Evolutionary conservation across 1,140 invertebrate species (phyloP).

Genomic region (Lycorma delicatula): DNA sequence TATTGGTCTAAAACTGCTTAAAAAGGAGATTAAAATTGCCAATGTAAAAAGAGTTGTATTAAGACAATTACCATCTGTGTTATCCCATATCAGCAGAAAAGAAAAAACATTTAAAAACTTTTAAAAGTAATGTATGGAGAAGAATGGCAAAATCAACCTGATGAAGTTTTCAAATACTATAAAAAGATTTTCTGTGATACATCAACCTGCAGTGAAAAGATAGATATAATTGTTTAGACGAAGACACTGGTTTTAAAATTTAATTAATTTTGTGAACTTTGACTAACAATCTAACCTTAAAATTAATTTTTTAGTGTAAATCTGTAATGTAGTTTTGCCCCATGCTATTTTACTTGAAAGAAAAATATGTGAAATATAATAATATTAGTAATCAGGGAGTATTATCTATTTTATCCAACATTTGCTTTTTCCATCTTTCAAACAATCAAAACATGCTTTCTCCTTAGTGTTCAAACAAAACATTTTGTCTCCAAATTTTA

Average conservation of each 20-base stretch:
- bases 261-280: not conserved
- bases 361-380: no score
- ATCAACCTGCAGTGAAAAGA: not conserved
- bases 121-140: not conserved
- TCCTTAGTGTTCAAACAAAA: not conserved
- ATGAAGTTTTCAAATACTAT: not conserved
- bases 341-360: no score
- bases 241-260: not conserved
- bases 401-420: not conserved
- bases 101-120: not conserved
- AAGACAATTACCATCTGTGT: not conserved
- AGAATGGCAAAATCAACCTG: not conserved
- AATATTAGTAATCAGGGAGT: not conserved
- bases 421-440: not conserved
- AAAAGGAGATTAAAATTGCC: not conserved
- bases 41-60: not conserved
- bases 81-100: not conserved
- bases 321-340: not conserved
- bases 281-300: not conserved
- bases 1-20: not conserved
- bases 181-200: conserved; percentile 1
- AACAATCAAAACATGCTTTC: not conserved
- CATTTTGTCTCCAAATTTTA: not conserved
- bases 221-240: not conserved
- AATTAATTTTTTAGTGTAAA: not conserved